phyloP scores from a whole-genome alignment of 2,113 vertebrate species.

The Bubo scandiacus region DNA sequence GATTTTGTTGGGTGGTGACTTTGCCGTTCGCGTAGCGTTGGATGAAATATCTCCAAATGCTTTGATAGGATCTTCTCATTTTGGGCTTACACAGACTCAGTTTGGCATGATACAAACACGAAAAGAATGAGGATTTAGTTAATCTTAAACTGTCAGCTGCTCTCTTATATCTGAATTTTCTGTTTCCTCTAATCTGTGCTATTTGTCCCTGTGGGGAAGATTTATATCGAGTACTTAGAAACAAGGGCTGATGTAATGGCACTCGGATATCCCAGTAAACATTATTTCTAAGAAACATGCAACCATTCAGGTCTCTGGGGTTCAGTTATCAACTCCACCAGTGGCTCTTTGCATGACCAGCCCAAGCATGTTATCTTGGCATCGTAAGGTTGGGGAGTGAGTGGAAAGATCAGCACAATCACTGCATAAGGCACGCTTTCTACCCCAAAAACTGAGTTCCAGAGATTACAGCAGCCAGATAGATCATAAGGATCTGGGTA shows the following conservation, averaged over 20 bases:
- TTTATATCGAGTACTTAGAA: not conserved
- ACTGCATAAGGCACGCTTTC: rapidly evolving
- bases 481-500: not conserved
- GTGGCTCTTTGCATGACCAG: not conserved
- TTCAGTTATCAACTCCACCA: not conserved
- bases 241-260: not conserved
- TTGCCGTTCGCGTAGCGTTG: not conserved
- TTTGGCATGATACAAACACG: not conserved
- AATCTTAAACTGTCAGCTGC: not conserved
- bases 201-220: not conserved
- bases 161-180: not conserved
- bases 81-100: not conserved
- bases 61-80: not conserved
- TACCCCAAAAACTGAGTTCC: not conserved
- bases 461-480: not conserved
- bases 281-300: rapidly evolving
- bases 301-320: not conserved
- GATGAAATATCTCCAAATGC: not conserved
- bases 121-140: not conserved
- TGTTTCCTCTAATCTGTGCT: not conserved
- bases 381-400: not conserved
- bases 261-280: not conserved
- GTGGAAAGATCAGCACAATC: rapidly evolving
- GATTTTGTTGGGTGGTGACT: not conserved
- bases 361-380: rapidly evolving